Base-by-base conservation (phyloP, 2,113 vertebrate genomes). In the Colossoma macropomum region DNA sequence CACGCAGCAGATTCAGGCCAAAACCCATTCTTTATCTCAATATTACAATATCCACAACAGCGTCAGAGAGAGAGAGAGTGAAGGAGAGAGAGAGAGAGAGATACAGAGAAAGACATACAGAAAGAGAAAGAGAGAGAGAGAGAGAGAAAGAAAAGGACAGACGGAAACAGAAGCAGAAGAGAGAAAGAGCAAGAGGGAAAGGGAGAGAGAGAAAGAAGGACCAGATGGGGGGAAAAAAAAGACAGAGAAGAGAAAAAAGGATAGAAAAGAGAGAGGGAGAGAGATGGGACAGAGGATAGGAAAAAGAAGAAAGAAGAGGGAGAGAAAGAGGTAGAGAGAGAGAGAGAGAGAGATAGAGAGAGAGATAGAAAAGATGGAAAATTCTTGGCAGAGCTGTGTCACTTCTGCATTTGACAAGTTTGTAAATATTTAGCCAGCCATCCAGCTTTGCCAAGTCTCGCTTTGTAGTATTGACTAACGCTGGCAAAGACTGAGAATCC, bases 361-460 rank as follows among this genome's bases (percentile, higher is more conserved):
- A 54, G 50, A 28, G 48, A 75, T 23, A 63, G 66, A 17, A 76
- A 74, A 60, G n/a, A 81, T 45, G 60, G 38, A 74, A 41, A 32
- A 74, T 23, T 45, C 63, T 59, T 76, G 62, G 77, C 68, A 79
- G 59, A 68, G 71, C 19, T 41, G 21, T 70, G 83, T 70, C 60
- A 79, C 56, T 81, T 78, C 59, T 85, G 25, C 66, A 71, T 63
- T 45, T 78, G n/a, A 78, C 78, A 84, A 65, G 73, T 79, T 87
- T 84, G 80, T 79, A 84, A 77, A 75, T 77, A 82, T 84, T 79
- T 69, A 68, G 77, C 80, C 71, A 56, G 56, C 34, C 54, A 62
- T 68, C 41, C 23, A 38, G 34, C 74, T 73, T 76, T 41, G 60
- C 77, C 76, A 83, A 83, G 77, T 71, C 56, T 84, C 50, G 60